These are phyloP conservation scores for Cyanoramphus novaezelandiae DNA, from an alignment of 2,113 vertebrate species.

Conservation along the genomic window DNA sequence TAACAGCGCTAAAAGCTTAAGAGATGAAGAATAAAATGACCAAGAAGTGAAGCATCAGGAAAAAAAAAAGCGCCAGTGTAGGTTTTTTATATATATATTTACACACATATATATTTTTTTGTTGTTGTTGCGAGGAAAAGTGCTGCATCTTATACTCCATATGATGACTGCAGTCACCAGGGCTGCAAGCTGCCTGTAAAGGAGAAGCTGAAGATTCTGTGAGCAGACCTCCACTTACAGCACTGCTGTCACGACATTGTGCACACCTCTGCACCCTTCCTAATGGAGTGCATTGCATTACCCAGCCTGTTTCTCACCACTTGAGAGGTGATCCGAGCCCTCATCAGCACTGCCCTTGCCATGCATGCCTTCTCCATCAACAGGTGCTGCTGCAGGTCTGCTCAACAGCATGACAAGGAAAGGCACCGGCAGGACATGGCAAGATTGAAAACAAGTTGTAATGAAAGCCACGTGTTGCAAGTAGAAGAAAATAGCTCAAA, in stretches of 20 bases:
- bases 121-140: neutral
- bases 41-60: neutral
- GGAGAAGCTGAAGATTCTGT: neutral
- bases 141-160: neutral
- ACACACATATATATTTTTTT: too few species aligned
- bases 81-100: too few species aligned
- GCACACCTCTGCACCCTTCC: fast-evolving
- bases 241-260: fast-evolving
- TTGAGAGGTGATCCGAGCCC: fast-evolving
- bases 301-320: fast-evolving
- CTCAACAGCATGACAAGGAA: neutral
- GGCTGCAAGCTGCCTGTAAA: neutral
- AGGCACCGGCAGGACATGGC: fast-evolving
- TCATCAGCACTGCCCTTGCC: fast-evolving
- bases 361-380: neutral
- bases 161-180: neutral
- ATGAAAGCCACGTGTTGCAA: fast-evolving
- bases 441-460: too few species aligned
- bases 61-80: neutral
- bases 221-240: fast-evolving
- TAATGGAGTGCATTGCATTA: fast-evolving
- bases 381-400: neutral
- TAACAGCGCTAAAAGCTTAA: neutral
- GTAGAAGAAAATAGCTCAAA: neutral
- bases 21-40: neutral